Evolutionary conservation across 2,797 vertebrate genomes (phyloP).

Genomic region (Luscinia megarhynchos): DNA sequence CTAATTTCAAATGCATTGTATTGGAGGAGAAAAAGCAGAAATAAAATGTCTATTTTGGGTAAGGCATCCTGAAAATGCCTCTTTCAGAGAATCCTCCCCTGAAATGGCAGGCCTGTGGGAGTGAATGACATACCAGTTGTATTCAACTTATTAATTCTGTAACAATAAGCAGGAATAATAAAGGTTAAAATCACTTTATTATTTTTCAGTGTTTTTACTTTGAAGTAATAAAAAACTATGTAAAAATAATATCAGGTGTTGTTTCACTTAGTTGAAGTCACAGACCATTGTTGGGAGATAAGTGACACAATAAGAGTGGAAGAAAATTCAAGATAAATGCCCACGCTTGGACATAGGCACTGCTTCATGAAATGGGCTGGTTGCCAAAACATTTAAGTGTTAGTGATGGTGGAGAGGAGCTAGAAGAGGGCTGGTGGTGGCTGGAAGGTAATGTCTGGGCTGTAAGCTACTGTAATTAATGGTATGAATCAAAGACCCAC

Average conservation of each 20-base stretch:
- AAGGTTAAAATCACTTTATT: neutral
- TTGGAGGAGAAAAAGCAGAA: neutral
- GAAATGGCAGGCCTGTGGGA: neutral
- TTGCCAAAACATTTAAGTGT: neutral
- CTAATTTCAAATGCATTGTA: neutral
- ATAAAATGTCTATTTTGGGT: neutral
- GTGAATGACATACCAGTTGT: neutral
- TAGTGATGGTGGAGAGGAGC: neutral
- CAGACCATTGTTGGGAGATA: neutral
- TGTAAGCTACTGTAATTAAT: conserved; percentile 22
- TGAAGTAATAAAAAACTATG: neutral
- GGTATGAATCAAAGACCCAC: neutral
- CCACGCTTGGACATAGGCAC: neutral
- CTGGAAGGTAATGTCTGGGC: neutral
- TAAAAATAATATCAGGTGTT: neutral
- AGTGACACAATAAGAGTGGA: neutral
- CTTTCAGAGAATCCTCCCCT: neutral
- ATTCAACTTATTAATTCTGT: neutral
- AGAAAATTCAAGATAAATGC: neutral
- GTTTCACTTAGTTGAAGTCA: neutral
- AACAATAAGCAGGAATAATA: neutral
- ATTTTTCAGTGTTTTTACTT: neutral
- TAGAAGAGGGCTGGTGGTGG: neutral
- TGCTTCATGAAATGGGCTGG: neutral
- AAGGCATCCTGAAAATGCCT: neutral